Evolutionary conservation across 1,140 invertebrate genomes (phyloP).

Genomic region (Homarus americanus): DNA sequence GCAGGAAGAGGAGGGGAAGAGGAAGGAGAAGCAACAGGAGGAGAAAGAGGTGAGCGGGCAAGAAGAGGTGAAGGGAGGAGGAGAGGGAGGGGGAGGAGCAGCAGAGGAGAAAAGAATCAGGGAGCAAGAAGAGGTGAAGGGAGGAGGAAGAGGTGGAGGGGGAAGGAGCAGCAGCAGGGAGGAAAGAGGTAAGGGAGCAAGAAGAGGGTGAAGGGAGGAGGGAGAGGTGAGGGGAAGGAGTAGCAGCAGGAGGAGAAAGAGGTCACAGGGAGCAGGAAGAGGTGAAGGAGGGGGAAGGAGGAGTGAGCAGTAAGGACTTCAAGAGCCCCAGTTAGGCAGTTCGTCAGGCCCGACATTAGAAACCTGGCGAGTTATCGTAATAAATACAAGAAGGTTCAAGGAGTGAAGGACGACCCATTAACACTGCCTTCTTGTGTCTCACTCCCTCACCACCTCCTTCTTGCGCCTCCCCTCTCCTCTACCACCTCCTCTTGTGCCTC

Average conservation of each 20-base stretch:
- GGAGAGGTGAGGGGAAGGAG: too few relatives aligned
- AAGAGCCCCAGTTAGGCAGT: neutral
- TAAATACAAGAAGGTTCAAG: neutral
- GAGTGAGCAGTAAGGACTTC: neutral
- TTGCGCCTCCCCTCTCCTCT: conserved; percentile 15
- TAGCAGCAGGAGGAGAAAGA: too few relatives aligned
- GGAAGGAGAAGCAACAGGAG: neutral
- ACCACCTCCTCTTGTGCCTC: neutral
- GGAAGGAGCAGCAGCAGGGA: too few relatives aligned
- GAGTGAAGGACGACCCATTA: neutral
- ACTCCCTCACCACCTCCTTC: too few relatives aligned
- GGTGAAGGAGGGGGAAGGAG: neutral
- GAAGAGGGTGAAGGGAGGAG: too few relatives aligned
- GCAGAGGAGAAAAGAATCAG: too few relatives aligned
- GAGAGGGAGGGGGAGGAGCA: too few relatives aligned
- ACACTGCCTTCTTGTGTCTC: neutral
- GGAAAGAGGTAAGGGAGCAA: too few relatives aligned
- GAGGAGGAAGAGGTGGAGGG: too few relatives aligned
- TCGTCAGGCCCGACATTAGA: neutral
- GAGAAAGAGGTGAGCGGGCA: neutral
- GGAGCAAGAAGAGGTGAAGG: too few relatives aligned
- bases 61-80: neutral
- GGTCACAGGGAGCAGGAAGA: neutral
- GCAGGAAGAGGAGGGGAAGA: neutral
- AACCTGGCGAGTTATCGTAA: conserved; percentile 8